These are phyloP conservation scores for Ganaspis sp. DNA, from an alignment of 1,140 invertebrate species.

Conservation along the genomic window DNA sequence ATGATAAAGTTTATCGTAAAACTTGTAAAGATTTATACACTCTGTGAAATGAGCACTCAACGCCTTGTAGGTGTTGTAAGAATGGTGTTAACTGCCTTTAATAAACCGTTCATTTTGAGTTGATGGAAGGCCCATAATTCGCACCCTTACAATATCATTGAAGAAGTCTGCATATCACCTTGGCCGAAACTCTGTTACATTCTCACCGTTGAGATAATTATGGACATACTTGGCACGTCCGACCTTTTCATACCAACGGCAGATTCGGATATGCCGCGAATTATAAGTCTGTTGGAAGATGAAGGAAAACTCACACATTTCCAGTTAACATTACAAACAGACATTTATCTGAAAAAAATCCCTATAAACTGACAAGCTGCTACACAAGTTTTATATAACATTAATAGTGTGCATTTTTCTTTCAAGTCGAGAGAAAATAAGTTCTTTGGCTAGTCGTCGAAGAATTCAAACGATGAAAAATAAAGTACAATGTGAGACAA, in stretches of 20 bases:
- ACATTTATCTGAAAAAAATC: not conserved
- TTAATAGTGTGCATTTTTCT: not conserved
- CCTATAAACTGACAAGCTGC: not conserved
- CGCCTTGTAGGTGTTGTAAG: constrained; percentile 5
- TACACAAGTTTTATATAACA: not conserved
- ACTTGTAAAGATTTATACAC: not conserved
- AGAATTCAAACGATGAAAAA: constrained; percentile 27
- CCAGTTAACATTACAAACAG: not conserved
- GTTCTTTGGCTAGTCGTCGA: constrained; percentile 23
- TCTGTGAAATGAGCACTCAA: not conserved
- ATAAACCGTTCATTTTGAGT: constrained; percentile 32
- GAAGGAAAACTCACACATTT: not conserved
- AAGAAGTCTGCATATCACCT: constrained; percentile 1
- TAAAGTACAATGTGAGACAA: constrained; percentile 13
- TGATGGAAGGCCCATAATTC: constrained; percentile 40
- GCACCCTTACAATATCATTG: constrained; percentile 31
- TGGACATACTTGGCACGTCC: constrained; percentile 12
- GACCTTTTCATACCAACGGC: not conserved
- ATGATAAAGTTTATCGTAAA: not conserved
- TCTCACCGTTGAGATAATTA: constrained; percentile 24
- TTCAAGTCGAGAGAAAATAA: not conserved
- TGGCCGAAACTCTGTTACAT: not conserved
- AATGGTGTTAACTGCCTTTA: constrained; percentile 36
- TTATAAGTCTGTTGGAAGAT: not conserved
- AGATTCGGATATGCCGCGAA: not conserved